Evolutionary conservation across 2,888 invertebrate genomes (phyloP).

Genomic region (Erannis defoliaria): DNA sequence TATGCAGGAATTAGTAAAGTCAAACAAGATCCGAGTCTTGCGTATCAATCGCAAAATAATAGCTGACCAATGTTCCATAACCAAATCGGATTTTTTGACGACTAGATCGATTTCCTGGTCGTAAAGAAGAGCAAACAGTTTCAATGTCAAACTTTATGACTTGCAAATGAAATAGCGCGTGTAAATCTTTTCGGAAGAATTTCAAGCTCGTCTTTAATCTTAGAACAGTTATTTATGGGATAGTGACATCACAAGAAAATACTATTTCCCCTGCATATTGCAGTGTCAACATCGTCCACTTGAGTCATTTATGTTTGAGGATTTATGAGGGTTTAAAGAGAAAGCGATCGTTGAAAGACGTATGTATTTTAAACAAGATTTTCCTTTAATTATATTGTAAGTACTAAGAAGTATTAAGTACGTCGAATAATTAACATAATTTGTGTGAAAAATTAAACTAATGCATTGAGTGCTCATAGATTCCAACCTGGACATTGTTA

Average conservation of each 20-base stretch:
- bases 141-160: constrained; percentile 82
- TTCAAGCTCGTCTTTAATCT: constrained; percentile 55
- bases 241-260: constrained; percentile 42
- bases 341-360: constrained; percentile 2
- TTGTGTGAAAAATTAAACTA: no score
- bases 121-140: constrained; percentile 76
- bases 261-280: constrained; percentile 43
- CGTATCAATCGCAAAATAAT: constrained; percentile 59
- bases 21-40: constrained; percentile 45
- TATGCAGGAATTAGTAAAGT: constrained; percentile 48
- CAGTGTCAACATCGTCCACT: constrained; percentile 36
- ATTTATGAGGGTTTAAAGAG: constrained; percentile 21
- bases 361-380: constrained; percentile 55
- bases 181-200: constrained; percentile 55
- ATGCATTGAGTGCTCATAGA: no score
- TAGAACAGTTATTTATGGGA: constrained; percentile 43
- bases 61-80: constrained; percentile 66
- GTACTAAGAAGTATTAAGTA: no score
- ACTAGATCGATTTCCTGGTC: constrained; percentile 73
- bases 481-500: no score
- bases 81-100: constrained; percentile 62
- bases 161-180: constrained; percentile 68
- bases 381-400: no score
- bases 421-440: no score
- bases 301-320: constrained; percentile 28